Conservation (phyloP, 1,140 invertebrate genomes). For the Pogonus chalceus region DNA sequence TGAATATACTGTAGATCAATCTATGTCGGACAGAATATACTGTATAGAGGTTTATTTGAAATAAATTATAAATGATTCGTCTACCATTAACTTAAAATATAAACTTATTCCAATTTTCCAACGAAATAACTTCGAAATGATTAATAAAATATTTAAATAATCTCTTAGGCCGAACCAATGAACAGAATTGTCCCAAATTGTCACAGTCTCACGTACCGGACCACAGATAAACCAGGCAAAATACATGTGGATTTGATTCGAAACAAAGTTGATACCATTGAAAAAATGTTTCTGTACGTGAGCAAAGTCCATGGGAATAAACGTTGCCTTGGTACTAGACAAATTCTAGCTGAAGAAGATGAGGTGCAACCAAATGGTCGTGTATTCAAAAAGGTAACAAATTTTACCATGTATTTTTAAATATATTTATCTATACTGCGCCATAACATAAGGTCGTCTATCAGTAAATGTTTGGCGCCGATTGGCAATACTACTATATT, state of each 20-base stretch:
- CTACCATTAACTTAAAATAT: no score
- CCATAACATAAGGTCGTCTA: no score
- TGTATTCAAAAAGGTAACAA: slow-evolving; percentile 86
- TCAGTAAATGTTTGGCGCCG: no score
- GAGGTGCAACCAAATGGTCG: slow-evolving; percentile 88
- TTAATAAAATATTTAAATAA: no score
- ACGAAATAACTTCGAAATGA: no score
- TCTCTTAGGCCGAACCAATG: slow-evolving; percentile 42
- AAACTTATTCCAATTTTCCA: no score
- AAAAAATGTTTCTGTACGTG: slow-evolving; percentile 73
- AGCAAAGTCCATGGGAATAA: slow-evolving; percentile 58
- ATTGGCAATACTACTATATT: no score
- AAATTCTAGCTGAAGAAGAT: slow-evolving; percentile 87
- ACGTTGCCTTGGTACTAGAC: slow-evolving; percentile 79
- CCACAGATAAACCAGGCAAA: slow-evolving; percentile 51
- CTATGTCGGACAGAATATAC: no score
- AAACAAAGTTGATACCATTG: slow-evolving; percentile 75
- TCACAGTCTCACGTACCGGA: slow-evolving; percentile 57
- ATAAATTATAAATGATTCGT: no score
- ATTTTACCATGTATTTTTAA: not conserved
- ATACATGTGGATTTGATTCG: slow-evolving; percentile 61
- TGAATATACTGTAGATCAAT: no score
- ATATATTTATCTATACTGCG: no score
- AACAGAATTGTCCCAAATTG: slow-evolving; percentile 37
- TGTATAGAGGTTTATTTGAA: no score